phyloP scores from a whole-genome alignment of 2,113 vertebrate genomes.

The Trichechus manatus region DNA sequence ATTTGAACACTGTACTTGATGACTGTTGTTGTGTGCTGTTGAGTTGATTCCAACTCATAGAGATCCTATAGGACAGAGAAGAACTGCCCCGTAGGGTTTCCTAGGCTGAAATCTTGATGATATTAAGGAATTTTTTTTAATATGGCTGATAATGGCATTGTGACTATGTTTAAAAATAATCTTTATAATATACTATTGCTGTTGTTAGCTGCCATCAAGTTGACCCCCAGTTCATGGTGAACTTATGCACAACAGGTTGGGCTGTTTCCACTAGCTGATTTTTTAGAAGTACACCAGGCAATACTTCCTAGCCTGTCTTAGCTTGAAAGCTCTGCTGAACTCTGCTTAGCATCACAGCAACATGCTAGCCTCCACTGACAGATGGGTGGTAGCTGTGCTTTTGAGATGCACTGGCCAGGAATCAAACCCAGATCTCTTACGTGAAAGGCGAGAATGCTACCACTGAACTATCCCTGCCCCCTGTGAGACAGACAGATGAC shows the following conservation, averaged over 20 bases:
- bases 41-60: background rate
- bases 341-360: background rate
- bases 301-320: background rate
- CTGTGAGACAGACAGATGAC: background rate
- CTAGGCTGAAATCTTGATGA: background rate
- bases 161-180: background rate
- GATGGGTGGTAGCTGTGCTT: background rate
- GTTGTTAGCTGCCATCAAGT: background rate
- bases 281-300: background rate
- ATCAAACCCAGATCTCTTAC: background rate
- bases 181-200: background rate
- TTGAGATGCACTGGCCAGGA: background rate
- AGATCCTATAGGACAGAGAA: background rate
- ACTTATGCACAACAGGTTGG: too few relatives aligned
- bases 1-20: conserved; percentile 24
- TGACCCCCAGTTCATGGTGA: too few relatives aligned
- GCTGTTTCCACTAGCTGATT: background rate
- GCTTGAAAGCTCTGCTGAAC: background rate
- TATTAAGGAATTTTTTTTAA: background rate
- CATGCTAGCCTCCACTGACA: background rate
- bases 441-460: background rate
- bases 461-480: background rate
- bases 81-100: background rate
- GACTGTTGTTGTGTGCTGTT: background rate
- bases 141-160: background rate